Conservation (phyloP, 2,113 vertebrate species). For the Muntiacus reevesi region DNA sequence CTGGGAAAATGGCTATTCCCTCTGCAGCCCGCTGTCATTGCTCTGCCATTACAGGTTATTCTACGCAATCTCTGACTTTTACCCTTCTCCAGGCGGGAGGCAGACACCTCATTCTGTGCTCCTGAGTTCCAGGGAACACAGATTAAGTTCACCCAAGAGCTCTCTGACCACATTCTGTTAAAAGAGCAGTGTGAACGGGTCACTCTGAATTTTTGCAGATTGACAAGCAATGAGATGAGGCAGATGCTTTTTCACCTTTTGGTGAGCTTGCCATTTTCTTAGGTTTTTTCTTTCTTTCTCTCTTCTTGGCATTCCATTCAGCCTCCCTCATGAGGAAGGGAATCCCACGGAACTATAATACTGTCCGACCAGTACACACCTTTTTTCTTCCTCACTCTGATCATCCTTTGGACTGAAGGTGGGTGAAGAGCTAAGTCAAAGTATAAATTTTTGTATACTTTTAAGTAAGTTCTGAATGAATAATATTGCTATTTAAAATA, state of each 20-base stretch:
- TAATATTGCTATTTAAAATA: neutral
- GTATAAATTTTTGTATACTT: neutral
- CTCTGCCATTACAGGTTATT: neutral
- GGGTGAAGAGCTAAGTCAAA: neutral
- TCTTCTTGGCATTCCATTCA: neutral
- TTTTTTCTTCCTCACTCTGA: neutral
- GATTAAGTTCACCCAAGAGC: neutral
- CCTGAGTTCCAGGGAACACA: neutral
- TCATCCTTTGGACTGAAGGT: neutral
- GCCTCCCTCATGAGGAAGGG: neutral
- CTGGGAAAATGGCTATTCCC: neutral
- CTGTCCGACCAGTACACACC: too few relatives aligned
- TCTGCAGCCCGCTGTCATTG: neutral
- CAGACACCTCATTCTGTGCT: neutral
- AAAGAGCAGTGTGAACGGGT: neutral
- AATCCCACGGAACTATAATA: neutral
- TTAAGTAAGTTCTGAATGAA: neutral
- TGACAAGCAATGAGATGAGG: neutral
- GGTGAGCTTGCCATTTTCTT: neutral
- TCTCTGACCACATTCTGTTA: neutral
- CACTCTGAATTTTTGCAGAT: neutral
- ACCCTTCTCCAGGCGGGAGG: neutral
- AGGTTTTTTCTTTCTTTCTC: neutral
- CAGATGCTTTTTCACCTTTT: neutral
- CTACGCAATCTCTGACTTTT: neutral